Base-by-base conservation (phyloP, 2,888 invertebrate genomes). In the Chelonus formosanus region DNA sequence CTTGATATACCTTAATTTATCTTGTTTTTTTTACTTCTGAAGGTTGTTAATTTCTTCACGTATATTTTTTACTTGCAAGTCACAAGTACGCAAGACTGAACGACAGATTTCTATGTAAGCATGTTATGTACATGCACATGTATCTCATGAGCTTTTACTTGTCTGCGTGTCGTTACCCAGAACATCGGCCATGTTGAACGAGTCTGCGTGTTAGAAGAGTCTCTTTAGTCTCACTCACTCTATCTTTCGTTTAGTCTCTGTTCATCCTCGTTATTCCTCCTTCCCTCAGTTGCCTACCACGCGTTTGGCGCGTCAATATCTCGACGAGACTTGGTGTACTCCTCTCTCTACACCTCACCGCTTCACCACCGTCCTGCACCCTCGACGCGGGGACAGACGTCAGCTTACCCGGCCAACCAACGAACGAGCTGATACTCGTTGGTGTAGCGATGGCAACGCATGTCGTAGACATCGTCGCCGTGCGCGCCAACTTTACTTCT, bases 381-480 rank as follows among this genome's bases (percentile, higher is more conserved):
- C 45, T 10, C 36, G 48, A 58, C 59, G 61, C 60, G 61, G 53
- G 61, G 55, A 55, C 47, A 60, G 53, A 63, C 47, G 60, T 52
- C 54, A 58, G 55, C 73, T 72, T 72, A 73, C 71, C 73, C 74
- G 72, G 74, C 83, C 83, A 83, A 83, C 80, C 82, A 81, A 80
- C 76, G 75, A 69, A 71, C 82, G 77, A 75, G 82, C 75, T 80
- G 81, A 81, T 82, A 81, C 75, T 73, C 75, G 63, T 63, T 65
- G 59, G 74, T 81, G 83, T 84, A 83, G 80, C 83, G 82, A 84
- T 83, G 83, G 83, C 83, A 83, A 84, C 83, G 80, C 77, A 68
- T 60, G 47, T 58, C 45, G 52, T 59, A 55, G 54, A 55, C 65
- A 68, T 60, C 63, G 58, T 66, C 67, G 59, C 52, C 59, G 65